Evolutionary conservation across 2,888 invertebrate genomes (phyloP).

Genomic region (Helobdella robusta): DNA sequence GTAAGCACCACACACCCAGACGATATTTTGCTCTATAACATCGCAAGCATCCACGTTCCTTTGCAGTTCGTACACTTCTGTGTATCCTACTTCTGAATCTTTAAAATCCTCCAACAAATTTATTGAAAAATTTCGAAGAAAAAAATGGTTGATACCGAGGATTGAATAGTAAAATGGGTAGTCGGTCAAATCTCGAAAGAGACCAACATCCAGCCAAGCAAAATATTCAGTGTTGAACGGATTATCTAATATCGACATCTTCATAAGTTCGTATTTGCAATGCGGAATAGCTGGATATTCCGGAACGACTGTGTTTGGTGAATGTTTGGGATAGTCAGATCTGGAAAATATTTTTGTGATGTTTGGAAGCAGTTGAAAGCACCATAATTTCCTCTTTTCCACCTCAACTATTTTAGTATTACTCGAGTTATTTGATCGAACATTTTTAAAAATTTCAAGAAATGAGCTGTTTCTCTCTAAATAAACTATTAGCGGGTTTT

Average conservation of each 20-base stretch:
- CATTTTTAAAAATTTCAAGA: constrained; percentile 31
- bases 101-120: too few relatives aligned
- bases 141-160: too few relatives aligned
- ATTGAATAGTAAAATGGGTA: background rate
- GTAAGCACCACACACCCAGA: constrained; percentile 42
- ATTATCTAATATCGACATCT: constrained; percentile 36
- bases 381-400: constrained; percentile 36
- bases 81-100: too few relatives aligned
- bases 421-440: constrained; percentile 31
- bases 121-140: too few relatives aligned
- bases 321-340: constrained; percentile 38
- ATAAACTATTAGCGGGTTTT: constrained; percentile 40
- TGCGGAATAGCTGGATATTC: constrained; percentile 43
- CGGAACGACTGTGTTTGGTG: constrained; percentile 41
- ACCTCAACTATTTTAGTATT: constrained; percentile 36
- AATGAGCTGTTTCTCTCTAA: constrained; percentile 36
- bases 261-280: constrained; percentile 42
- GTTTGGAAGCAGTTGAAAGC: constrained; percentile 36
- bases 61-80: constrained; percentile 20
- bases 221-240: constrained; percentile 39
- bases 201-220: constrained; percentile 42
- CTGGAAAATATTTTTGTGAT: constrained; percentile 38
- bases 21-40: constrained; percentile 36
- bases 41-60: constrained; percentile 30
- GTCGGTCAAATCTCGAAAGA: constrained; percentile 38